Evolutionary conservation across 2,113 vertebrate species (phyloP).

Genomic region (Sylvietta virens): DNA sequence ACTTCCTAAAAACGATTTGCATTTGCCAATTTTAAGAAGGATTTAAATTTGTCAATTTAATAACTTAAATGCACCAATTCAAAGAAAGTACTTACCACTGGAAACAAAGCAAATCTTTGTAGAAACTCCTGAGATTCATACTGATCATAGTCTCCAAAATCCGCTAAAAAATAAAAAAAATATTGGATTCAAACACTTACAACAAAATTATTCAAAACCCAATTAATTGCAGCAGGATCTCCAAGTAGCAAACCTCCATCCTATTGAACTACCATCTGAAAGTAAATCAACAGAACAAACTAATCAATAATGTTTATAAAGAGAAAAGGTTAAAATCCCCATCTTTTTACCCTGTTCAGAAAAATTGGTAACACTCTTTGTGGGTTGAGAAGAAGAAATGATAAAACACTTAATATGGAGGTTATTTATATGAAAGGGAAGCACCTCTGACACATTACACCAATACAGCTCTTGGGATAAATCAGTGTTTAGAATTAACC

Average conservation of each 20-base stretch:
- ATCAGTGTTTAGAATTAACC: neutral
- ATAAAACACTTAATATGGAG: neutral
- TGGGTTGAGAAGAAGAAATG: neutral
- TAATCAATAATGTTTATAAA: neutral
- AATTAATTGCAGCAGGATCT: neutral
- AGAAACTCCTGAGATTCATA: constrained; percentile 98
- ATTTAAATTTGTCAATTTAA: neutral
- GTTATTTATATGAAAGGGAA: neutral
- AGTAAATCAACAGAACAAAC: neutral
- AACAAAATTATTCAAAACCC: neutral
- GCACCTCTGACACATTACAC: neutral
- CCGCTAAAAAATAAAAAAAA: constrained; percentile 75
- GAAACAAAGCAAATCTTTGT: constrained; percentile 93
- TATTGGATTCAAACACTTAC: constrained; percentile 5
- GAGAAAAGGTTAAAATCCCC: neutral
- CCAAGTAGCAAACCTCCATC: neutral
- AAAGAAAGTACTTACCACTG: constrained; percentile 83
- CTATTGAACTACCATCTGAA: neutral
- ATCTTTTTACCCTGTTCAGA: neutral
- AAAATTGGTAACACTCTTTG: neutral
- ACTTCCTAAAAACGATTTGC: neutral
- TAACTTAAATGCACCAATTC: neutral
- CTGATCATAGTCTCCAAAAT: constrained; percentile 95
- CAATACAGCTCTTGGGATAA: neutral
- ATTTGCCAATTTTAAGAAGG: neutral